These are phyloP conservation scores for Burhinus bistriatus DNA, from an alignment of 2,113 vertebrate genomes.

Conservation along the genomic window DNA sequence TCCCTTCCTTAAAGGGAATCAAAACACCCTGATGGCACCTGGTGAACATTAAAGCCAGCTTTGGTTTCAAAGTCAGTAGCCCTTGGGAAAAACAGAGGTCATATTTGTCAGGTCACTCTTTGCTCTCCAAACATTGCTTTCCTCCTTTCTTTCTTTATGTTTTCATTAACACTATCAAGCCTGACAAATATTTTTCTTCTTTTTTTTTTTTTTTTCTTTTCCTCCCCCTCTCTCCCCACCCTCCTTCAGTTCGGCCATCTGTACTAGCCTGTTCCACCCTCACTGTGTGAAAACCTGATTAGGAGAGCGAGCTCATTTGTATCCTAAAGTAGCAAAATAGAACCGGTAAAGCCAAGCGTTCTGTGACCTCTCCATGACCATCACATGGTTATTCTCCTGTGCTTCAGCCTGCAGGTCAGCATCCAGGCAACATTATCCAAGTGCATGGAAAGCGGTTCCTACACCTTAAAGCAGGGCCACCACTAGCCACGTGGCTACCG, in stretches of 20 bases:
- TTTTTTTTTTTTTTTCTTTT: background rate
- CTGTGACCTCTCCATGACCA: background rate
- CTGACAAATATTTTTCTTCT: constrained; percentile 39
- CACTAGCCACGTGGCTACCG: background rate
- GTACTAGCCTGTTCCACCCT: background rate
- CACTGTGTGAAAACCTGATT: background rate
- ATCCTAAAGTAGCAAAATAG: background rate
- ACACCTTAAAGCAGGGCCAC: background rate
- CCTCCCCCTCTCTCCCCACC: background rate
- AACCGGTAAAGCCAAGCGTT: background rate
- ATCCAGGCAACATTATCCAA: background rate
- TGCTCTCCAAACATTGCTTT: constrained; percentile 16
- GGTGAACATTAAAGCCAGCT: constrained; percentile 67
- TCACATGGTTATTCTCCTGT: background rate
- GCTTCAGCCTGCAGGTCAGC: background rate
- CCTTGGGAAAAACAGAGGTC: constrained; percentile 56
- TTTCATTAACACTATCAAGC: constrained; percentile 38
- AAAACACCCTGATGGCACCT: constrained; percentile 61
- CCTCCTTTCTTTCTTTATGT: constrained; percentile 42
- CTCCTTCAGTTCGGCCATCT: background rate
- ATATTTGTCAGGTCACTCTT: constrained; percentile 57
- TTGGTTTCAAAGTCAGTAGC: constrained; percentile 69
- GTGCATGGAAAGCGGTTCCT: background rate
- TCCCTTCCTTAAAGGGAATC: constrained; percentile 52
- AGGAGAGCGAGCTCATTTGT: background rate